Evolutionary conservation across 2,113 vertebrate genomes (phyloP).

Genomic region (Protobothrops flavoviridis): DNA sequence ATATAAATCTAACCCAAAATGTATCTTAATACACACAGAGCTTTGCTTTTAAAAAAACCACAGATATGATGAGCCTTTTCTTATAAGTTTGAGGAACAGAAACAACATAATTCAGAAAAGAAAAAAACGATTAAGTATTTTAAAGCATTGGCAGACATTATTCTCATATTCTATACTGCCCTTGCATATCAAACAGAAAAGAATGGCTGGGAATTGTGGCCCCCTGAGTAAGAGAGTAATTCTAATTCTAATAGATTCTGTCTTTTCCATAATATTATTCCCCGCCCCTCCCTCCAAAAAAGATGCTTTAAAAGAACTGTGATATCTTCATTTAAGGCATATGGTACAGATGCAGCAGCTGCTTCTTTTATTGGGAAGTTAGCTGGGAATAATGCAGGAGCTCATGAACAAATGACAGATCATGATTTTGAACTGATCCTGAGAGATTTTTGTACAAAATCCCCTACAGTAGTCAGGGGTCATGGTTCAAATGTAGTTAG

Average conservation of each 20-base stretch:
- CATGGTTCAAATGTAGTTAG: conserved; percentile 61
- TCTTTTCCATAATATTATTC: conserved; percentile 41
- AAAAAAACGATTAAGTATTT: neutral
- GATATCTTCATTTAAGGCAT: conserved; percentile 41
- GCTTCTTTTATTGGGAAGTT: conserved; percentile 50
- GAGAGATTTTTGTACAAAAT: conserved; percentile 59
- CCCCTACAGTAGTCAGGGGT: conserved; percentile 48
- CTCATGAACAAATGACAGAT: conserved; percentile 52
- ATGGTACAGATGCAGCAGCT: conserved; percentile 53
- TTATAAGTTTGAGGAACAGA: neutral
- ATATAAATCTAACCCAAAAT: neutral
- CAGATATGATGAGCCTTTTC: neutral
- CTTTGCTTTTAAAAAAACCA: neutral
- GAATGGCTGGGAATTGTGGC: conserved; percentile 35
- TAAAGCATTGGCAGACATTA: conserved; percentile 23
- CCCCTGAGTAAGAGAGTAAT: conserved; percentile 45
- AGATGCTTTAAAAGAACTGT: conserved; percentile 48
- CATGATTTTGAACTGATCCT: conserved; percentile 51
- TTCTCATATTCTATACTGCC: neutral
- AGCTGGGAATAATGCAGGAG: conserved; percentile 42
- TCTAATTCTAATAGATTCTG: conserved; percentile 54
- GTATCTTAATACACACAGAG: neutral
- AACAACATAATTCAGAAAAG: neutral
- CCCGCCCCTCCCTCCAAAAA: neutral
- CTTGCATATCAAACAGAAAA: conserved; percentile 36